Evolutionary conservation across 2,797 vertebrate genomes (phyloP), one percentile per base, ranked within the genome.

Genomic region (Enteromius treurensis): DNA sequence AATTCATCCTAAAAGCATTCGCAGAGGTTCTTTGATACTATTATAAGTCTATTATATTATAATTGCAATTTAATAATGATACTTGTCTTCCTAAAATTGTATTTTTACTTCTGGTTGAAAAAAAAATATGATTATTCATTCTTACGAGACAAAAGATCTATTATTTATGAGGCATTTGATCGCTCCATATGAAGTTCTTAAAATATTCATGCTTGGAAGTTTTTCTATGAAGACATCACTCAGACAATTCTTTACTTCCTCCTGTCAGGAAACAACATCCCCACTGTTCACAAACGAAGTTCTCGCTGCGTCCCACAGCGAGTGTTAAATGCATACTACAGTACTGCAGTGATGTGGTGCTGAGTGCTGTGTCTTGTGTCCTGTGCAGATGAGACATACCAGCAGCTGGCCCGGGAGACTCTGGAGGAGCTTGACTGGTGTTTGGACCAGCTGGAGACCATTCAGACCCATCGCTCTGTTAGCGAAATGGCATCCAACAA

Each of bases 381-480:
- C 26, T 88, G 67, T 90, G 78, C 90, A 96, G 95, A 96, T 84
- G 95, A 96, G 91, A 96, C 95, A 4, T 96, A 96, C 91, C 95
- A 96, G 94, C 95, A 96, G 91, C 92, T 96, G 94, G 95, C 95
- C 87, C 90, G 92, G 88, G 96, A 96, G 93, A 96, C 96, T 89
- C 91, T 96, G 92, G 95, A 96, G 88, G 96, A 96, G 91, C 91
- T 96, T 89, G 96, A 96, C 91, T 96, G 96, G 96, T 96, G 95
- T 93, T 89, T 96, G 91, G 95, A 96, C 91, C 96, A 96, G 91
- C 90, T 96, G 91, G 96, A 96, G 91, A 95, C 95, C 75, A 90
- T 96, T 87, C 96, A 96, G 92, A 96, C 96, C 42, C 94, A 96
- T 86, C 95, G 95, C 85, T 95, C 94, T 0, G 95, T 95, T 91